phyloP scores from a whole-genome alignment of 2,797 vertebrate species.

The Rallus crepitans region DNA sequence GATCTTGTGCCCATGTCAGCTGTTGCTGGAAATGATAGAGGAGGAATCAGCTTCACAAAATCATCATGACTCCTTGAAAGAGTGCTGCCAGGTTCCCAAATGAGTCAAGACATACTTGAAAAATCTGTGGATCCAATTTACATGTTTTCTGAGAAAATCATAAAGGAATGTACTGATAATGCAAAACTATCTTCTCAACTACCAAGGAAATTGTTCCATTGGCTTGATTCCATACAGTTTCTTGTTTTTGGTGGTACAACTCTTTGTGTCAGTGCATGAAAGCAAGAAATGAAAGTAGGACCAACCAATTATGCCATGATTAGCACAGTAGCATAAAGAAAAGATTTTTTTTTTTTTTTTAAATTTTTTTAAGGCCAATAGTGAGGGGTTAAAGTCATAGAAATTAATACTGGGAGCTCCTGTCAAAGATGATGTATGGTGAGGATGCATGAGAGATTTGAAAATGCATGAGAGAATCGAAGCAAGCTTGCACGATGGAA shows the following conservation, averaged over 20 bases:
- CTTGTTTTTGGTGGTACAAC: background rate
- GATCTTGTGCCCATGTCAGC: background rate
- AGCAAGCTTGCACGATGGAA: background rate
- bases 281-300: background rate
- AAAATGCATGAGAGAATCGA: background rate
- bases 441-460: background rate
- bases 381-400: background rate
- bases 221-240: background rate
- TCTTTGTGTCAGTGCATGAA: background rate
- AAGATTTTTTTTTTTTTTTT: rapidly evolving
- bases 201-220: background rate
- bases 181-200: background rate
- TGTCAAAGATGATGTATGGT: background rate
- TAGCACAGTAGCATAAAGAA: background rate
- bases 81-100: slow-evolving; percentile 14
- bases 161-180: background rate
- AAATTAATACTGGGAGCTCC: background rate
- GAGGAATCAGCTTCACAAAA: slow-evolving; percentile 10
- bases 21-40: slow-evolving; percentile 16
- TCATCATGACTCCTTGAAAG: background rate
- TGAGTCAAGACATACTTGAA: slow-evolving; percentile 5
- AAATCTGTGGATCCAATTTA: background rate
- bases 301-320: background rate
- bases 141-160: background rate
- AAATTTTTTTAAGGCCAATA: background rate